Base-by-base conservation (phyloP, 2,888 invertebrate species). In the Acanthosepion esculentum region DNA sequence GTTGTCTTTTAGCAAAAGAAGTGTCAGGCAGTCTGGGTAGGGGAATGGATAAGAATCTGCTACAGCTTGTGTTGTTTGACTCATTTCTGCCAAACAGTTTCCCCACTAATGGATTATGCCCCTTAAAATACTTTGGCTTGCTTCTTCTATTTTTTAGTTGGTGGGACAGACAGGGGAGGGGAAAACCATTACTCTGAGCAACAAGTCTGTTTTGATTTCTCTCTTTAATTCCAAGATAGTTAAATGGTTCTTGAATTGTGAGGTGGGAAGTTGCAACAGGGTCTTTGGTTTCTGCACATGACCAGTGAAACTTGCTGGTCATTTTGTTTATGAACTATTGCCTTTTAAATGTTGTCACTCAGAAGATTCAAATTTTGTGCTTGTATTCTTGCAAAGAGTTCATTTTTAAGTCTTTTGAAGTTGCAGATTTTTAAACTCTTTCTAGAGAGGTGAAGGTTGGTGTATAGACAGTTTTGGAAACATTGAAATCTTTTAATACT, bases 111-210 rank as follows among this genome's bases (percentile, higher is more conserved):
- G n/a, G 50, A 92, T 93, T 93, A 91, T 78, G 91, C 93, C 91
- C 94, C 91, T 91, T 53, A 41, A 53, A 94, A 20, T 91, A 48
- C 53, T 91, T 93, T 93, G 48, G 29, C 92, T 91, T 94, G 55
- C 50, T 33, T 5, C 93, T 91, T 93, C 50, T 26, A 23, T 29
- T 64, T 64, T 64, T 64, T 26, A 8, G 23, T 64, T 23, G 4
- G 64, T 64, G 64, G 64, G 23, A 26, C 7, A 6, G 64, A 59
- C 59, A 7, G 64, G 64, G 20, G 64, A 8, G 64, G 7, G 64
- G 23, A 7, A 23, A 8, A 29, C 5, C 29, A 64, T 64, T 8
- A 50, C 50, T 64, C 64, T 26, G 64, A 26, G 64, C 64, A 64
- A 64, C 64, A 26, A 26, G 64, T 64, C 64, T 64, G 18, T 23